phyloP scores from a whole-genome alignment of 2,797 vertebrate species.

The Chelon labrosus region DNA sequence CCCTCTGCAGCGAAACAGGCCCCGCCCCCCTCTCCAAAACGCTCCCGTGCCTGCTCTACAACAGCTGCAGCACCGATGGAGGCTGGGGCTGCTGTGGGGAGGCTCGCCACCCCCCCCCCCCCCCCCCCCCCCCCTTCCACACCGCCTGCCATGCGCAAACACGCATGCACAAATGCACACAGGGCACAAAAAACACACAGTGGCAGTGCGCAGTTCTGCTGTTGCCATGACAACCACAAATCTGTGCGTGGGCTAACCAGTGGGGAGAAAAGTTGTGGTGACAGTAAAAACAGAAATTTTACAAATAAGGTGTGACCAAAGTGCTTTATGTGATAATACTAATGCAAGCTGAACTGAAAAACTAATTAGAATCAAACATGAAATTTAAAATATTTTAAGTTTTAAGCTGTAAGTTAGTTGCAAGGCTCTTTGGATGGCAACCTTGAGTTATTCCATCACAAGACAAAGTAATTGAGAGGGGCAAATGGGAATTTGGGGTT shows the following conservation, averaged over 20 bases:
- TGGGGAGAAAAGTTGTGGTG: slow-evolving; percentile 52
- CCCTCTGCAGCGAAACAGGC: slow-evolving; percentile 79
- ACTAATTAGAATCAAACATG: too few relatives aligned
- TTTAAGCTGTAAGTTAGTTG: too few relatives aligned
- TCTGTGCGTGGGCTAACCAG: slow-evolving; percentile 34
- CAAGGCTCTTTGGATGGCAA: too few relatives aligned
- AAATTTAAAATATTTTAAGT: too few relatives aligned
- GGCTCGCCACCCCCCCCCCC: slow-evolving; percentile 33
- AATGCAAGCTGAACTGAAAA: too few relatives aligned
- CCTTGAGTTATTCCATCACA: too few relatives aligned
- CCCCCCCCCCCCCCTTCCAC: too few relatives aligned
- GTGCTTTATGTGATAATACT: neutral
- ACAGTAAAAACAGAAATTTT: neutral
- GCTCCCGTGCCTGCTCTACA: slow-evolving; percentile 24
- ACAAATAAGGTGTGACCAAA: neutral
- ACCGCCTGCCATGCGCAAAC: slow-evolving; percentile 36
- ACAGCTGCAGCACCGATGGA: slow-evolving; percentile 63
- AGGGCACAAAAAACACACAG: slow-evolving; percentile 13
- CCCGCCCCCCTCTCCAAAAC: slow-evolving; percentile 75
- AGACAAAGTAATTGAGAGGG: too few relatives aligned
- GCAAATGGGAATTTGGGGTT: too few relatives aligned
- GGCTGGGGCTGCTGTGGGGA: slow-evolving; percentile 42
- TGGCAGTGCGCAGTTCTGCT: slow-evolving; percentile 37
- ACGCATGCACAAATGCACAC: neutral
- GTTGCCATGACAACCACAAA: slow-evolving; percentile 83